Evolutionary conservation across 2,797 vertebrate species (phyloP).

Genomic region (Paratrypauchen microcephalus): DNA sequence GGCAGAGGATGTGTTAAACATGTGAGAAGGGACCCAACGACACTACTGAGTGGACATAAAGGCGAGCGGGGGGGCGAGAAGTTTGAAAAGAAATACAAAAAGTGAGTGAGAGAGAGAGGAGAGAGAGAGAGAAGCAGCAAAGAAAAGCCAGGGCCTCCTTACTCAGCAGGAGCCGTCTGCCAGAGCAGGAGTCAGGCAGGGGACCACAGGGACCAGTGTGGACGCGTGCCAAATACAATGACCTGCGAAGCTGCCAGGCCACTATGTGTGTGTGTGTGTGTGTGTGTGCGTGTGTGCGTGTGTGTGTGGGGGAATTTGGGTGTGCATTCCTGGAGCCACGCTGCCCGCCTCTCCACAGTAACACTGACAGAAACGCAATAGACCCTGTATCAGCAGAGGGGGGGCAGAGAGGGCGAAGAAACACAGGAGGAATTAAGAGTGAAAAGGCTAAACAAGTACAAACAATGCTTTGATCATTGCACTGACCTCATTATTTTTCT

Average conservation of each 20-base stretch:
- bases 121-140: constrained; percentile 13
- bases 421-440: constrained; percentile 3
- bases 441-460: background rate
- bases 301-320: constrained; percentile 42
- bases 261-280: constrained; percentile 30
- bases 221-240: constrained; percentile 85
- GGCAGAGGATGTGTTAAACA: constrained; percentile 31
- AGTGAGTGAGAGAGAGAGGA: constrained; percentile 20
- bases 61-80: constrained; percentile 23
- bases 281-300: constrained; percentile 41
- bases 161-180: constrained; percentile 76
- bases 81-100: constrained; percentile 40
- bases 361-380: constrained; percentile 51
- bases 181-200: constrained; percentile 69
- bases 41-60: constrained; percentile 29
- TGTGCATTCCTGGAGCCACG: constrained; percentile 75
- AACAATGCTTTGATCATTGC: constrained; percentile 1
- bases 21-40: constrained; percentile 31
- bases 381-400: constrained; percentile 38
- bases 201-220: constrained; percentile 57
- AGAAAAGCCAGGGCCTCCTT: constrained; percentile 57
- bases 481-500: background rate
- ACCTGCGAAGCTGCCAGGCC: constrained; percentile 74
- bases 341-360: constrained; percentile 74
- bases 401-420: constrained; percentile 1